A percentile compares a stretch with the other conserved stretches of the same genome.
phyloP scores from a whole-genome alignment of 2,113 vertebrate species.

The Thermophis baileyi region DNA sequence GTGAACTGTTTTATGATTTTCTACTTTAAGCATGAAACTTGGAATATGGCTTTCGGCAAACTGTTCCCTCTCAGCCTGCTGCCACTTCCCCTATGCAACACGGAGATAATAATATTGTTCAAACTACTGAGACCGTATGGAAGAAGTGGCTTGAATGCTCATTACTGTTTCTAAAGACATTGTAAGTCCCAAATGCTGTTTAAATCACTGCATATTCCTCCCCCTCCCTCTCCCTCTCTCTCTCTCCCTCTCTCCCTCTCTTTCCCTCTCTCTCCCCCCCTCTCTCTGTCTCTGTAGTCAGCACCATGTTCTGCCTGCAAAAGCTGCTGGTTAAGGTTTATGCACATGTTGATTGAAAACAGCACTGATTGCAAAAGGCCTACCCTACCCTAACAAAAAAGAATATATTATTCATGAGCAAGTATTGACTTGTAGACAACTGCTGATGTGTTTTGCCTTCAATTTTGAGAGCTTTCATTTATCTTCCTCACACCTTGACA shows the following conservation, averaged over 20 bases:
- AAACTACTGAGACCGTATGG: background rate
- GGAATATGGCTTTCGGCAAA: background rate
- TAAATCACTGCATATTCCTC: background rate
- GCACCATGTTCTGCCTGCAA: background rate
- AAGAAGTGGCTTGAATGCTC: too few species aligned
- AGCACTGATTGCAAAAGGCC: background rate
- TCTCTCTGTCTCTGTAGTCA: background rate
- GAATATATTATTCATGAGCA: background rate
- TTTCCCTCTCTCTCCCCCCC: too few species aligned
- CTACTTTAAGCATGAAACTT: background rate
- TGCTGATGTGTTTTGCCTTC: background rate
- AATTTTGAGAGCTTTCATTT: background rate
- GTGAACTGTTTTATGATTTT: background rate
- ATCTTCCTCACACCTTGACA: background rate
- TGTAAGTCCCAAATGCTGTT: background rate
- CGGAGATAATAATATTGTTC: background rate
- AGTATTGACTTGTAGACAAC: background rate
- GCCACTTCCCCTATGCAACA: background rate
- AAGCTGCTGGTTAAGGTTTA: background rate
- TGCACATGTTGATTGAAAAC: background rate
- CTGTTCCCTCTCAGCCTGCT: background rate
- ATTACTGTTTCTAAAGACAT: background rate
- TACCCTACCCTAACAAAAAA: background rate
- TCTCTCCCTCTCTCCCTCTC: rapidly evolving
- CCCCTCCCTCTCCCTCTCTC: too few species aligned